Evolutionary conservation across 2,797 vertebrate genomes (phyloP).

Genomic region (Brachyalestes nurse): DNA sequence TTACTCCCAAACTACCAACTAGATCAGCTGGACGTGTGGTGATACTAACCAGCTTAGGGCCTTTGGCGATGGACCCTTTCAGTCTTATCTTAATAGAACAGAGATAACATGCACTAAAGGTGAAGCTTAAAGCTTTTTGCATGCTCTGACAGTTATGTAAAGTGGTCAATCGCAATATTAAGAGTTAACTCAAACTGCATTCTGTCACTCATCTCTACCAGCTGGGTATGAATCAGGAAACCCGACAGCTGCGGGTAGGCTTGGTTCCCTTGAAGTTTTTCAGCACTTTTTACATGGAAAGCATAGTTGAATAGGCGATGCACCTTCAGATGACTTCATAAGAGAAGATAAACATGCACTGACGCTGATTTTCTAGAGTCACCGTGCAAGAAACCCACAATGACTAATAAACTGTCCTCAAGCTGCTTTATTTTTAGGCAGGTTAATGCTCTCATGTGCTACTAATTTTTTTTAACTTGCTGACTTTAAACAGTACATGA

Average conservation of each 20-base stretch:
- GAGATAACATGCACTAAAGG: not conserved
- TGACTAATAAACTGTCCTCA: not conserved
- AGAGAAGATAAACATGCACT: not conserved
- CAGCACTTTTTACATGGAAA: slow-evolving; percentile 1
- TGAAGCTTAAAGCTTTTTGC: not conserved
- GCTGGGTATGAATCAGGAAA: not conserved
- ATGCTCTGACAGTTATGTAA: slow-evolving; percentile 40
- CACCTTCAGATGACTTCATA: not conserved
- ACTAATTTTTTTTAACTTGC: not conserved
- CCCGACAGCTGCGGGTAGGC: not conserved
- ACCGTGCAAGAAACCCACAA: not conserved
- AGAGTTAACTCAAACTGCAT: not conserved
- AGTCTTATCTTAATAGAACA: not conserved
- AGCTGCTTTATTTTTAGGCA: not conserved
- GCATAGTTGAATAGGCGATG: not conserved
- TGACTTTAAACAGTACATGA: not conserved
- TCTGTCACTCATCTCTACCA: slow-evolving; percentile 4
- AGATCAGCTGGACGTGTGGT: not conserved
- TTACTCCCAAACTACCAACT: slow-evolving; percentile 1
- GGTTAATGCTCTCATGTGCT: too few species aligned
- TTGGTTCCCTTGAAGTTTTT: not conserved
- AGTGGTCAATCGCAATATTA: not conserved
- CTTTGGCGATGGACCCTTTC: not conserved
- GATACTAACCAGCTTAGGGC: not conserved
- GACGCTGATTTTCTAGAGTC: not conserved